Evolutionary conservation across 2,113 vertebrate species (phyloP).

Genomic region (Semnopithecus entellus): DNA sequence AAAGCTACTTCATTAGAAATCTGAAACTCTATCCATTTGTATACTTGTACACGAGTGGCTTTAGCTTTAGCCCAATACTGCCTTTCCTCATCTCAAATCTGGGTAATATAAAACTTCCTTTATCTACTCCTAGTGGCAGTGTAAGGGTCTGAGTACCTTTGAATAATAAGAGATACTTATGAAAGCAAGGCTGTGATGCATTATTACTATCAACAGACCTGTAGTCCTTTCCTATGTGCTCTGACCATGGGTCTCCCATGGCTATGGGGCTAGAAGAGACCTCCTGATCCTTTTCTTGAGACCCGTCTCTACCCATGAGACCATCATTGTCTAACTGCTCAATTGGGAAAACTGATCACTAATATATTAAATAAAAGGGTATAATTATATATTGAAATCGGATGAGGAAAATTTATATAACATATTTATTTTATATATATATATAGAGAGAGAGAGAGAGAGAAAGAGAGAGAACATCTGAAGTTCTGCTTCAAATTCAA

Average conservation of each 20-base stretch:
- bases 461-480: not conserved
- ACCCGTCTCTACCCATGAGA: not conserved
- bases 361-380: not conserved
- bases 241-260: not conserved
- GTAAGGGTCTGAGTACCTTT: not conserved
- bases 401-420: not conserved
- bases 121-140: not conserved
- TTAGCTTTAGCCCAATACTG: not conserved
- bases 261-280: accelerated
- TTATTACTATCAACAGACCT: not conserved
- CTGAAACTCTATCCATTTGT: not conserved
- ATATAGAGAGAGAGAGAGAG: too few species aligned
- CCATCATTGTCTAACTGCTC: constrained; percentile 16
- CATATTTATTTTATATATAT: not conserved
- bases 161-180: not conserved
- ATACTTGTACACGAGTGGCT: not conserved
- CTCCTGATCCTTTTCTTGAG: not conserved
- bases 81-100: not conserved
- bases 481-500: not conserved
- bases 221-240: not conserved
- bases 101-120: not conserved
- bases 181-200: not conserved
- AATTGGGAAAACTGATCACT: not conserved
- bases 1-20: not conserved
- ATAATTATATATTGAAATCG: not conserved